These are phyloP conservation scores for Aplidium turbinatum DNA, from an alignment of 23 tunicate genomes.

Conservation along the genomic window DNA sequence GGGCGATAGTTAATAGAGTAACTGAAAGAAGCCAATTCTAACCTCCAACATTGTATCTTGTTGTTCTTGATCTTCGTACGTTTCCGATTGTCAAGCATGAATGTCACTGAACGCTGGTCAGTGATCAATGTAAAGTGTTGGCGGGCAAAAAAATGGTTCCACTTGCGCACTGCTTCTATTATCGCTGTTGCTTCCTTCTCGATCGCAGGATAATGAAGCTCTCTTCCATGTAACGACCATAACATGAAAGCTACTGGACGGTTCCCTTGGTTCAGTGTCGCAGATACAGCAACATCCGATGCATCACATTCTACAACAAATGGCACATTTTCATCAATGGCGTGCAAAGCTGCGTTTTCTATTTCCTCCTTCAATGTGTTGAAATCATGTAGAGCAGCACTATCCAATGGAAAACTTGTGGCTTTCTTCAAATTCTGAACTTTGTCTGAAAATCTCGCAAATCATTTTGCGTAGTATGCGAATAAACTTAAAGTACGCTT, in stretches of 20 bases:
- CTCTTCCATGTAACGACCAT: slow-evolving; percentile 1
- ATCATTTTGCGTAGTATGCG: too few species aligned
- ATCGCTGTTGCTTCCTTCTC: slow-evolving; percentile 49
- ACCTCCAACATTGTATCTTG: slow-evolving; percentile 33
- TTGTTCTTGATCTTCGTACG: slow-evolving; percentile 31
- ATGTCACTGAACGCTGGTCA: slow-evolving; percentile 39
- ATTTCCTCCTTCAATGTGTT: too few species aligned
- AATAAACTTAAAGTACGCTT: too few species aligned
- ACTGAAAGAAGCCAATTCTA: slow-evolving; percentile 25
- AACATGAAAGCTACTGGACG: slow-evolving; percentile 43
- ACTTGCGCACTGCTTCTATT: slow-evolving; percentile 48
- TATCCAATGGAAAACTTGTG: too few species aligned
- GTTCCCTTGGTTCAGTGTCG: slow-evolving; percentile 32
- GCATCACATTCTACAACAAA: slow-evolving; percentile 42
- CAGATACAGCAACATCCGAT: slow-evolving; percentile 25
- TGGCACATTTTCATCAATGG: slow-evolving; percentile 28
- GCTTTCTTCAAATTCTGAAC: too few species aligned
- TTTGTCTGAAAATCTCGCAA: too few species aligned
- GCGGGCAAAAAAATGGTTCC: slow-evolving; percentile 14
- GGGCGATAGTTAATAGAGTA: slow-evolving; percentile 33
- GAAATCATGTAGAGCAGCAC: too few species aligned
- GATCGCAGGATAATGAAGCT: slow-evolving; percentile 27
- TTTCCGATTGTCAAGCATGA: slow-evolving; percentile 39
- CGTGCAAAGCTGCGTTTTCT: not conserved
- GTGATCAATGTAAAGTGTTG: slow-evolving; percentile 28